These are phyloP conservation scores for Drosophila rellima DNA, from an alignment of 2,888 invertebrate genomes.

Conservation along the genomic window DNA sequence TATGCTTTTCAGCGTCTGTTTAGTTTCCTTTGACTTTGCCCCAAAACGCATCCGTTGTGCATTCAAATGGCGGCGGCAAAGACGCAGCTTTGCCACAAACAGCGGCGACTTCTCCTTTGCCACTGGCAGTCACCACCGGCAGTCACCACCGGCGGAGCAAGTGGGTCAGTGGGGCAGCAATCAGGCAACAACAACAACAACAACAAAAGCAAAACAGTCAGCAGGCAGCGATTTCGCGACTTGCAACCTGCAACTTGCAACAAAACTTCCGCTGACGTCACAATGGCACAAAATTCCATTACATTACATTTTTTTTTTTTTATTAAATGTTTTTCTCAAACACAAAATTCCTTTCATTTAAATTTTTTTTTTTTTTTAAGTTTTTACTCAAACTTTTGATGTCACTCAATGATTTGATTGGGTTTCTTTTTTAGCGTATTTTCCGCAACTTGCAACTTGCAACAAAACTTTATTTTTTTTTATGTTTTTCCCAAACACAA, in stretches of 20 bases:
- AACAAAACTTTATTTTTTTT: no score
- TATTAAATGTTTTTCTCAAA: no score
- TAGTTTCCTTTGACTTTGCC: constrained; percentile 50
- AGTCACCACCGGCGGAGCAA: constrained; percentile 39
- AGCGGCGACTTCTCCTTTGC: constrained; percentile 26
- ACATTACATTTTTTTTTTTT: no score
- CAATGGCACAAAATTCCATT: background rate
- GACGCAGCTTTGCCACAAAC: constrained; percentile 53
- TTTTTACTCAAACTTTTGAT: no score
- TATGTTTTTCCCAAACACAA: no score
- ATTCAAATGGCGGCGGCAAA: constrained; percentile 70
- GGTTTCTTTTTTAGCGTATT: no score
- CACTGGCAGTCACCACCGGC: constrained; percentile 1
- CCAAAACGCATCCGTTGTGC: constrained; percentile 63
- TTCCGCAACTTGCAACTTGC: no score
- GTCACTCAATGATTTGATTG: no score
- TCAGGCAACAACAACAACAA: constrained; percentile 27
- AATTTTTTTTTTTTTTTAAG: no score
- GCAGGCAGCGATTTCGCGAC: constrained; percentile 15
- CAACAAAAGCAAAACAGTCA: constrained; percentile 66
- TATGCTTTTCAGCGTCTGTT: no score
- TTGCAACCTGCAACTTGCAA: constrained; percentile 11
- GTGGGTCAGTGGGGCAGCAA: constrained; percentile 77
- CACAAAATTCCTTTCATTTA: no score
- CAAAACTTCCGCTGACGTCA: constrained; percentile 23